A percentile compares a stretch with the other conserved stretches of the same genome.
Evolutionary conservation across 2,888 invertebrate species (phyloP).

Genomic region (Cryptocephalus moraei): DNA sequence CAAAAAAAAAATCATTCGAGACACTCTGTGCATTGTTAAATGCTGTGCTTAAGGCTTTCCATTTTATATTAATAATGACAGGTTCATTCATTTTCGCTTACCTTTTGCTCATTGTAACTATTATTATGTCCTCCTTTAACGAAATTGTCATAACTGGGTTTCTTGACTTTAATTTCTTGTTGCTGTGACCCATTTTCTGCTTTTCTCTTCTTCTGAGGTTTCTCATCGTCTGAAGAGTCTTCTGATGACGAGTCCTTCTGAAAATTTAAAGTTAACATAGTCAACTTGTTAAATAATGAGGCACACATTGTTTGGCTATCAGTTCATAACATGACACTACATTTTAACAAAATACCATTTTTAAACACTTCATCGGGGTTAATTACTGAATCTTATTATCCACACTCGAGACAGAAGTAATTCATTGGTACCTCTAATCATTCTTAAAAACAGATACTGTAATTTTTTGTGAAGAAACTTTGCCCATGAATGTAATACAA

Average conservation of each 20-base stretch:
- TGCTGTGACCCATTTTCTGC: slow-evolving; percentile 24
- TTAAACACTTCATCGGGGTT: too few relatives aligned
- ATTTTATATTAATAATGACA: background rate
- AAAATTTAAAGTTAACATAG: background rate
- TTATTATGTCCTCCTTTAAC: slow-evolving; percentile 47
- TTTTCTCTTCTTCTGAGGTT: slow-evolving; percentile 33
- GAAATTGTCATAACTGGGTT: slow-evolving; percentile 57
- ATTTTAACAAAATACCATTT: too few relatives aligned
- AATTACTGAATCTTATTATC: too few relatives aligned
- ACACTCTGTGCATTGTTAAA: background rate
- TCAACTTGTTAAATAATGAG: too few relatives aligned
- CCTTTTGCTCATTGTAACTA: slow-evolving; percentile 22
- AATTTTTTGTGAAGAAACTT: too few relatives aligned
- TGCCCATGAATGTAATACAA: background rate
- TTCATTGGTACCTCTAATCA: too few relatives aligned
- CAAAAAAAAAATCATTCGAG: too few relatives aligned
- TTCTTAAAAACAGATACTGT: too few relatives aligned
- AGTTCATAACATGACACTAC: too few relatives aligned
- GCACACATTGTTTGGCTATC: too few relatives aligned
- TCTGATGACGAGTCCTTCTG: slow-evolving; percentile 33
- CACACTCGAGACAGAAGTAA: too few relatives aligned
- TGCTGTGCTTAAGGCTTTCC: background rate
- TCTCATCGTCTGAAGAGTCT: slow-evolving; percentile 22
- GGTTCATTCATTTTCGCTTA: background rate
- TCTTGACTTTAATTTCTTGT: slow-evolving; percentile 36